phyloP scores from a whole-genome alignment of 2,888 invertebrate genomes.

The Chalcis sispes region DNA sequence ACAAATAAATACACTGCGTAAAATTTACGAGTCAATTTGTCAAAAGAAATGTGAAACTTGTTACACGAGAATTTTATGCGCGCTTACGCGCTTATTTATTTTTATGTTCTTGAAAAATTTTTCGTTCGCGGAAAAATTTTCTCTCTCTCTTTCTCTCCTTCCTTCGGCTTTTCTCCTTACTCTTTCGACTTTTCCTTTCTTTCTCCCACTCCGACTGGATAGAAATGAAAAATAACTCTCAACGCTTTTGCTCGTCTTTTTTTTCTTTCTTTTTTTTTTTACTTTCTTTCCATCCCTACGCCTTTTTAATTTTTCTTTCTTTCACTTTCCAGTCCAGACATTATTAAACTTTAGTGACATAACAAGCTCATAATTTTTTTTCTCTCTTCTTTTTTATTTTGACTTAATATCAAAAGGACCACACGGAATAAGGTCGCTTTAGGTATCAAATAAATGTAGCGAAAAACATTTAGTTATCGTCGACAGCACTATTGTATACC shows the following conservation, averaged over 20 bases:
- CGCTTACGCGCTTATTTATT: too few species aligned
- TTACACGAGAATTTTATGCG: too few species aligned
- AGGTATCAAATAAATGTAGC: too few species aligned
- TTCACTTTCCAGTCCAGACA: neutral
- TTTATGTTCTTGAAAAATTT: neutral
- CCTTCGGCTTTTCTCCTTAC: conserved; percentile 6
- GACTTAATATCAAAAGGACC: neutral
- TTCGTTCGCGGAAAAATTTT: neutral
- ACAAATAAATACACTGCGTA: too few species aligned
- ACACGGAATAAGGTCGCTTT: neutral
- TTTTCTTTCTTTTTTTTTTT: neutral
- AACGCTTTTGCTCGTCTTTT: neutral
- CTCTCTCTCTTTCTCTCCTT: neutral
- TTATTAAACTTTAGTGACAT: conserved; percentile 19
- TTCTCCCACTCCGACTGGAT: neutral
- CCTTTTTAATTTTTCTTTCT: conserved; percentile 7
- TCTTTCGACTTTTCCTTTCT: neutral
- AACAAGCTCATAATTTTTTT: neutral
- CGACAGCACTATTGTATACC: too few species aligned
- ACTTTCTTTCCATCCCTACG: neutral
- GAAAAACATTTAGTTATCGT: too few species aligned
- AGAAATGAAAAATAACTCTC: conserved; percentile 20
- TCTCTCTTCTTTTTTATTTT: neutral
- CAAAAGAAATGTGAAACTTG: too few species aligned
- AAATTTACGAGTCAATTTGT: too few species aligned